Percentiles rank a stretch among this genome's conserved stretches.
Conservation (phyloP, 2,797 vertebrate genomes). For the Phrynocephalus vlangalii region DNA sequence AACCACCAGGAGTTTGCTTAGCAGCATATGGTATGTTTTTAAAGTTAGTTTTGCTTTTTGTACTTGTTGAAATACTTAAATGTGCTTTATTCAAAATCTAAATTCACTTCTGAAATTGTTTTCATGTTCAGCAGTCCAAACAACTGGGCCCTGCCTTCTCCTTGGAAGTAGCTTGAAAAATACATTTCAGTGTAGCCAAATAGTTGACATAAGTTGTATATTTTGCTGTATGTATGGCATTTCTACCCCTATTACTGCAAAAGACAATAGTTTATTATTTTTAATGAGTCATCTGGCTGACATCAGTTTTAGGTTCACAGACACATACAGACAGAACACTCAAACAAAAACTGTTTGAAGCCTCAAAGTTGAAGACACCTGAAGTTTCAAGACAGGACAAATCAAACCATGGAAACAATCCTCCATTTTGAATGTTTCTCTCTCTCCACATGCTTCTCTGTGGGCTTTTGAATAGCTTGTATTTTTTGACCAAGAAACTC, state of each 20-base stretch:
- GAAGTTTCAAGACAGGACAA: not conserved
- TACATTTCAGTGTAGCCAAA: not conserved
- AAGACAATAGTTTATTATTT: not conserved
- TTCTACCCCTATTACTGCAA: not conserved
- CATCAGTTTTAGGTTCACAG: not conserved
- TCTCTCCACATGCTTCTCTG: accelerated
- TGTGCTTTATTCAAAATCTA: not conserved
- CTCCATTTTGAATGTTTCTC: not conserved
- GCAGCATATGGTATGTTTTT: not conserved
- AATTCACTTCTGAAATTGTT: not conserved
- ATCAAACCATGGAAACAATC: not conserved
- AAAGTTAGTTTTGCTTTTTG: not conserved
- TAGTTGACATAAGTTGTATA: not conserved
- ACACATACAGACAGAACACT: not conserved
- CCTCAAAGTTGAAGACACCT: not conserved
- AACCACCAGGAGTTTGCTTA: not conserved
- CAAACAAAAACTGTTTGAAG: not conserved
- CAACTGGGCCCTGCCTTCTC: not conserved
- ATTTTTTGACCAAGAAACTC: not conserved
- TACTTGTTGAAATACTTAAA: accelerated
- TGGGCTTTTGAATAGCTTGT: conserved; percentile 15
- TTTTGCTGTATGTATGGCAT: not conserved
- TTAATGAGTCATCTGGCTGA: not conserved
- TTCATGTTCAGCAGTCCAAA: not conserved
- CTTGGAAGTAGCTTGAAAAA: not conserved